Base-by-base conservation (phyloP, 2,797 vertebrate genomes). In the Notamacropus eugenii region DNA sequence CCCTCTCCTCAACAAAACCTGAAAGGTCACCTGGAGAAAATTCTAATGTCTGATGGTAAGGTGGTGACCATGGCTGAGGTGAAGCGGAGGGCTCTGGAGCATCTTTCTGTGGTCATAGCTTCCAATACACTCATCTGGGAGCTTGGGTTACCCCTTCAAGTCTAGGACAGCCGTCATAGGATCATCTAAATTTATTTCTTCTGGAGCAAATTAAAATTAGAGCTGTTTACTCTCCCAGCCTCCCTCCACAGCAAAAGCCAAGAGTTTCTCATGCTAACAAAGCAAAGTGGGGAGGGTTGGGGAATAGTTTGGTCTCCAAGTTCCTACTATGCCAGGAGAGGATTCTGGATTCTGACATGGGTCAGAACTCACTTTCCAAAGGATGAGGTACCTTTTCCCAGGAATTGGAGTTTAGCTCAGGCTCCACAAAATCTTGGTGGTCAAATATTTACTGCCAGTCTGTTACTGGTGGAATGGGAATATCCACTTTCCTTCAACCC, bases 181-280 rank as follows among this genome's bases (percentile, higher is more conserved):
- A 95, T 90, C 55, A 96, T 74, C 58, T 91, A 93, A 92, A 91
- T 54, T 62, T 93, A 90, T 92, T 96, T 82, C n/a, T 95, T 92
- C 93, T 28, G 59, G 92, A 57, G 22, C 91, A 95, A 93, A 95
- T 93, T 40, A 67, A 92, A 96, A 94, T 95, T 50, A 92, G 94
- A 56, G 54, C 59, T 93, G 96, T 91, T 92, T 95, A 59, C 67
- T 87, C 93, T 93, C 96, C 55, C 29, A 55, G 57, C 54, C 91
- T 92, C 46, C 91, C 54, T 22, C n/a, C 90, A 54, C 11, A 8
- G 22, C 74, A 87, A 87, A 87, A 50, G 9, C 3, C 40, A 87
- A 87, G 74, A 87, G 40, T 87, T 50, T 24, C 74, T 87, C 22
- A 87, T 50, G 40, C 22, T 87, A 92, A 19, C 4, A 54, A 29